These are phyloP conservation scores for Lymantria monacha DNA, from an alignment of 2,888 invertebrate genomes.

Conservation along the genomic window DNA sequence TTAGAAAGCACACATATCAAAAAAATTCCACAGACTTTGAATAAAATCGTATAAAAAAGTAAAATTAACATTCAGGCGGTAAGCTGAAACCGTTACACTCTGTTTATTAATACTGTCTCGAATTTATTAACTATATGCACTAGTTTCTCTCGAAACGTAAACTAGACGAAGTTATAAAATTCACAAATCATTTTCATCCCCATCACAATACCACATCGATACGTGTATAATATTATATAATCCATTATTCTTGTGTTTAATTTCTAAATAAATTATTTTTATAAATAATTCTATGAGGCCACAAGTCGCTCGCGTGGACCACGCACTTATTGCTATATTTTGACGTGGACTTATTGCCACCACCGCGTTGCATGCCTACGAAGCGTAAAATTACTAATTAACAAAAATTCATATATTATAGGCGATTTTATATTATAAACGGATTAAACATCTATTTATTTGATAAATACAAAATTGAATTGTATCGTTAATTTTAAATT, in stretches of 20 bases:
- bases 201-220: not conserved
- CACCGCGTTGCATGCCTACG: too few species aligned
- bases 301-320: too few species aligned
- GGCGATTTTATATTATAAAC: too few species aligned
- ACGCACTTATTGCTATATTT: too few species aligned
- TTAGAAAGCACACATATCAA: conserved; percentile 27
- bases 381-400: too few species aligned
- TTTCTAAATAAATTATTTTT: not conserved
- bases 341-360: too few species aligned
- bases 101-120: conserved; percentile 31
- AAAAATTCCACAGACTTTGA: conserved; percentile 25
- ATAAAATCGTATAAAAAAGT: conserved; percentile 25
- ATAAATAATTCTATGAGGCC: too few species aligned
- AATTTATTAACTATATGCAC: conserved; percentile 33
- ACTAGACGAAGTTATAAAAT: not conserved
- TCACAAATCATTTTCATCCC: not conserved
- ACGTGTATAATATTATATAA: not conserved
- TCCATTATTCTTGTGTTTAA: not conserved
- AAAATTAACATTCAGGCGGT: conserved; percentile 35
- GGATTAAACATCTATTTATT: too few species aligned
- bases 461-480: too few species aligned
- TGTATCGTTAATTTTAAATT: too few species aligned
- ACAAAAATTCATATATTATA: too few species aligned
- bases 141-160: conserved; percentile 17
- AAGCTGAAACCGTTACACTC: conserved; percentile 42